Conservation (phyloP, 2,797 vertebrate species). For the Anguilla obscura region DNA sequence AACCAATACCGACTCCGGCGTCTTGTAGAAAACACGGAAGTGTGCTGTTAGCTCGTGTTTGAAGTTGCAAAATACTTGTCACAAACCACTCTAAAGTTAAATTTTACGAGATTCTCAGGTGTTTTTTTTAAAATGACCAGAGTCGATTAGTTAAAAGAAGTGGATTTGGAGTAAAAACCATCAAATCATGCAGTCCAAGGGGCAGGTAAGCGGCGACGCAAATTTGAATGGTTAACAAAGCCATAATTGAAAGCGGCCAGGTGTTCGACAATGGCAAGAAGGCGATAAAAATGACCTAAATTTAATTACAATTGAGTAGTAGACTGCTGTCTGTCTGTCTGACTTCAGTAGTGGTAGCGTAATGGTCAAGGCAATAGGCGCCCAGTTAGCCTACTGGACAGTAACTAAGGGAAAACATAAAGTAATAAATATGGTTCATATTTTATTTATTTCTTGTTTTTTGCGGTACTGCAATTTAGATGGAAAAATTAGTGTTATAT, state of each 20-base stretch:
- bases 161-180: conserved; percentile 1
- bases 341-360: not conserved
- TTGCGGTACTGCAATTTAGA: not conserved
- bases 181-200: not conserved
- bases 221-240: not conserved
- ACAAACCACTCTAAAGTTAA: not conserved
- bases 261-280: not conserved
- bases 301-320: not conserved
- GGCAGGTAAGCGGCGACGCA: not conserved
- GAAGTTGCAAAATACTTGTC: not conserved
- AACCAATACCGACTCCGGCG: not conserved
- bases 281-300: not conserved
- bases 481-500: not conserved
- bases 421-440: not conserved
- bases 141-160: not conserved
- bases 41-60: not conserved
- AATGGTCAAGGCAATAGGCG: not conserved
- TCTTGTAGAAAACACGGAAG: conserved; percentile 8
- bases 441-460: no score
- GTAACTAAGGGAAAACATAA: not conserved
- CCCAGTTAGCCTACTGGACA: not conserved
- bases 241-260: not conserved
- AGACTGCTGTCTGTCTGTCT: not conserved
- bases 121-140: not conserved
- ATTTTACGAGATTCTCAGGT: not conserved